These are phyloP conservation scores for Antechinus stuartii DNA, from an alignment of 2,113 vertebrate genomes.

Conservation along the genomic window DNA sequence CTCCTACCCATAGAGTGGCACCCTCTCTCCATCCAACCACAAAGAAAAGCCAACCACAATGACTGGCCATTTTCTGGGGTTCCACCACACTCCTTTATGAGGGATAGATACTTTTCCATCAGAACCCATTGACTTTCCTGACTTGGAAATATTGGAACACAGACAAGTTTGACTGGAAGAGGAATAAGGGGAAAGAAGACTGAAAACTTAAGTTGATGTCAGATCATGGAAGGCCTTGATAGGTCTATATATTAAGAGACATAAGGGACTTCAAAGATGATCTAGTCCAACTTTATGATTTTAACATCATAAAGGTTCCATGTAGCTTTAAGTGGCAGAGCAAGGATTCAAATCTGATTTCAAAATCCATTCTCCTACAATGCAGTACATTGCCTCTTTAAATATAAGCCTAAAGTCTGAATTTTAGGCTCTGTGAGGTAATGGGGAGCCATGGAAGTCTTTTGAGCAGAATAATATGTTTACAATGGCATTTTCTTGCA, in stretches of 20 bases:
- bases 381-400: not conserved
- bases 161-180: not conserved
- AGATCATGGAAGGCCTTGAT: constrained; percentile 14
- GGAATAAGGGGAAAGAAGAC: not conserved
- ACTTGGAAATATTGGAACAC: not conserved
- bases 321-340: not conserved
- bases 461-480: constrained; percentile 50
- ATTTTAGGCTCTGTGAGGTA: constrained; percentile 26
- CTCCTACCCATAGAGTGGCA: not conserved
- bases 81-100: not conserved
- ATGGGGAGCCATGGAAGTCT: constrained; percentile 33
- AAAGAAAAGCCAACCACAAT: not conserved
- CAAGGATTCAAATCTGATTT: not conserved
- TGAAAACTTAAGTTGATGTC: not conserved
- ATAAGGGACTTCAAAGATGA: no score
- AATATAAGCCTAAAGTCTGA: not conserved
- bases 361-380: not conserved
- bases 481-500: constrained; percentile 43
- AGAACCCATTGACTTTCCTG: not conserved
- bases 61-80: not conserved
- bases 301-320: not conserved
- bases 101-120: not conserved
- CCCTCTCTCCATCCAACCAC: not conserved
- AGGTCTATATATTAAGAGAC: not conserved
- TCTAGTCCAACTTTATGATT: no score